These are phyloP conservation scores for Lerema accius DNA, from an alignment of 1,140 invertebrate species.

Conservation along the genomic window DNA sequence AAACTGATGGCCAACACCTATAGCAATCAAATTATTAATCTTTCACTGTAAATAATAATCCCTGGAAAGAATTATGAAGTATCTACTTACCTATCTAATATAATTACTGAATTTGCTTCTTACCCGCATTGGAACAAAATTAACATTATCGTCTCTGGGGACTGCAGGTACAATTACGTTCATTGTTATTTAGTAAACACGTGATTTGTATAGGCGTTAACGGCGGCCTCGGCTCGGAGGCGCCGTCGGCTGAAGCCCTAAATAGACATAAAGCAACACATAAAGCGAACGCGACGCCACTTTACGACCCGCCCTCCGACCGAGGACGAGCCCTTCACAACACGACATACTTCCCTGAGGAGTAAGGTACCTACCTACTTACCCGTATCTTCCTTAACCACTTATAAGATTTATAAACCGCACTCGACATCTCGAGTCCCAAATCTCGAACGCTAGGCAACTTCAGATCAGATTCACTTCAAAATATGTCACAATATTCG, in stretches of 20 bases:
- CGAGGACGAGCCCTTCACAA: conserved; percentile 35
- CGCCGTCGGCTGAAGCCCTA: conserved; percentile 41
- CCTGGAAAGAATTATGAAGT: too few species aligned
- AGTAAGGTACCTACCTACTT: conserved; percentile 34
- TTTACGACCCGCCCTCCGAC: conserved; percentile 60
- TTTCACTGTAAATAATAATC: too few species aligned
- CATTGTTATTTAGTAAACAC: conserved; percentile 23
- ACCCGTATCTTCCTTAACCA: conserved; percentile 14
- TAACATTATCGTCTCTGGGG: background rate
- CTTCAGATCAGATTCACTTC: conserved; percentile 51
- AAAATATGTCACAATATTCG: conserved; percentile 42
- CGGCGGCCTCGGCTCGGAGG: conserved; percentile 32
- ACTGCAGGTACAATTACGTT: background rate
- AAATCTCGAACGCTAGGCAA: conserved; percentile 12
- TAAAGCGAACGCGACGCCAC: conserved; percentile 51
- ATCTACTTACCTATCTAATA: too few species aligned
- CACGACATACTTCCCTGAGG: conserved; percentile 30
- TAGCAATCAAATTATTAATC: too few species aligned
- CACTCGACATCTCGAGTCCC: conserved; percentile 12
- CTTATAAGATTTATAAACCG: conserved; percentile 34
- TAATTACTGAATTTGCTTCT: too few species aligned
- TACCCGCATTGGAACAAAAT: too few species aligned
- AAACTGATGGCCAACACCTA: too few species aligned
- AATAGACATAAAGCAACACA: too few species aligned
- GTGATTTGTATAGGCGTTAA: conserved; percentile 38